Evolutionary conservation across 2,113 vertebrate genomes (phyloP).

Genomic region (Cyprinodon tularosa): DNA sequence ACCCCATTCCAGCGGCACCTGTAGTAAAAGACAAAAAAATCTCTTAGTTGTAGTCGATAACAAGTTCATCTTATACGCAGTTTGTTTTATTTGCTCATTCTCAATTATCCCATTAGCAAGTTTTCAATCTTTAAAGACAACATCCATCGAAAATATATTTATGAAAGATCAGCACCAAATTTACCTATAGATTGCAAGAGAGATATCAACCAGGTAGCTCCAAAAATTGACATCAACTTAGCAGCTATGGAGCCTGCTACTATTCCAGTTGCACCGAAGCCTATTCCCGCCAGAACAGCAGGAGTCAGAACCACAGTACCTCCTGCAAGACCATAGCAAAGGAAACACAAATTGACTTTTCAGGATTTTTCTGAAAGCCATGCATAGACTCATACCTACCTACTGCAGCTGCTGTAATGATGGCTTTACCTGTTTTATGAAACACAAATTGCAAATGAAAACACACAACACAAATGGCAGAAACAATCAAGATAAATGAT

Average conservation of each 20-base stretch:
- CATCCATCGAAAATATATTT: no score
- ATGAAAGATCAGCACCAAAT: background rate
- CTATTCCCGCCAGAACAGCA: background rate
- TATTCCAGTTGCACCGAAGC: conserved; percentile 5
- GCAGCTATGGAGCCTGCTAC: conserved; percentile 9
- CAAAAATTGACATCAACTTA: conserved; percentile 1
- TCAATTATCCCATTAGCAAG: no score
- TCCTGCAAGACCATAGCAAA: background rate
- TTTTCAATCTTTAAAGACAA: no score
- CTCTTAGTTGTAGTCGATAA: no score
- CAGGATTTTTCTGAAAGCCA: no score
- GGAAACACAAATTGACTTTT: no score
- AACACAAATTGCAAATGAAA: background rate
- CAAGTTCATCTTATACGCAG: background rate
- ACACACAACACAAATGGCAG: no score
- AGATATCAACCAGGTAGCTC: background rate
- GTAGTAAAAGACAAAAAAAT: background rate
- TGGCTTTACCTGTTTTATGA: accelerated
- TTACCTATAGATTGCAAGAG: background rate
- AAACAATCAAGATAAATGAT: no score
- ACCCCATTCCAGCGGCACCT: background rate
- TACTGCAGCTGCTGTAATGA: background rate
- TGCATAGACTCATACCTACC: no score
- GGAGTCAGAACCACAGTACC: conserved; percentile 7
- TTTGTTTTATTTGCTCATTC: no score